Evolutionary conservation across 2,888 invertebrate genomes (phyloP), one percentile per base, ranked within the genome.

Genomic region (Lomographa bimaculata): DNA sequence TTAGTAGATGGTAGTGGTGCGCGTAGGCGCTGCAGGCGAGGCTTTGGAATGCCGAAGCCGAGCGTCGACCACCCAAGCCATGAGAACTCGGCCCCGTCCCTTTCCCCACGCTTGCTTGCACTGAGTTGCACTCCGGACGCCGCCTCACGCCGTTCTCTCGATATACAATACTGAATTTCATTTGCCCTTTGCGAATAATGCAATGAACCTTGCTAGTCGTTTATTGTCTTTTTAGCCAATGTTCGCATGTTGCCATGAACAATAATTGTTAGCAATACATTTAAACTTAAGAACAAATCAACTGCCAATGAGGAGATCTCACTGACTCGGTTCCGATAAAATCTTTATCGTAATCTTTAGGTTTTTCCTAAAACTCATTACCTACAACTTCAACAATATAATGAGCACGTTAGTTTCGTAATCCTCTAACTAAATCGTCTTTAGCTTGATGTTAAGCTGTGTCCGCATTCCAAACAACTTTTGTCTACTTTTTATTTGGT

Each of bases 31-130:
- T 80, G 78, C 79, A 76, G 78, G 79, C 82, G 75, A 82, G 78
- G 77, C 82, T 79, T 80, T 81, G 87, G 89, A 89, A 89, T 89
- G 87, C 75, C 86, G 86, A 86, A 83, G 87, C 85, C 81, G 81
- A 81, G 81, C 85, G 78, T 72, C 79, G 87, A 86, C 87, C 87
- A 86, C 87, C 87, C 87, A 85, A 83, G 84, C 79, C 87, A 82
- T 86, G 87, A 85, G 87, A 89, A 86, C 87, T 69, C 64, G 76
- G 76, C 75, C 72, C 70, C 76, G 77, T 76, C 77, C 83, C 84
- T 79, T 83, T 84, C 85, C 86, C 84, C 86, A 85, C 85, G 81
- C 74, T 51, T 64, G 60, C 72, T 61, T 64, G 63, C 69, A 64
- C n/a, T n/a, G n/a, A n/a, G n/a, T n/a, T n/a, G n/a, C n/a, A n/a